A percentile compares a stretch with the other conserved stretches of the same genome.
Evolutionary conservation across 2,113 vertebrate genomes (phyloP).

Genomic region (Ailurus styani): DNA sequence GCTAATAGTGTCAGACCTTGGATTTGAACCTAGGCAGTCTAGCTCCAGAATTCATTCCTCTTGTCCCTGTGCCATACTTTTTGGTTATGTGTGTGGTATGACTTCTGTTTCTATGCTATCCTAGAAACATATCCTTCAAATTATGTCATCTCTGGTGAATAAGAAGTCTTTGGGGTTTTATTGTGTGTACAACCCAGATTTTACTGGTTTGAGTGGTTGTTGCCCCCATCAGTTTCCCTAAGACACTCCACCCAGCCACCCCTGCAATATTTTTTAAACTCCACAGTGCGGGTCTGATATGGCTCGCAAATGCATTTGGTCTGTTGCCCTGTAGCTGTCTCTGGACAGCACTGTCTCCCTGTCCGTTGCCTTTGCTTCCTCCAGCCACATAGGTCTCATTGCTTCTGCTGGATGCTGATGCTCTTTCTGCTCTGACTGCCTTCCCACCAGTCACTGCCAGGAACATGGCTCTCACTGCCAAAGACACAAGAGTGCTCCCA

Average conservation of each 20-base stretch:
- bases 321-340: background rate
- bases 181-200: background rate
- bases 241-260: background rate
- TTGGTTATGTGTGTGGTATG: background rate
- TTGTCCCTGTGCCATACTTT: background rate
- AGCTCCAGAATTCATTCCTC: background rate
- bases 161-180: background rate
- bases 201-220: background rate
- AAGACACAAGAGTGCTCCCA: background rate
- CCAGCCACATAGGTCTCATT: background rate
- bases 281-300: background rate
- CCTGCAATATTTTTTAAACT: background rate
- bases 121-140: background rate
- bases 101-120: background rate
- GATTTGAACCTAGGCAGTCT: background rate
- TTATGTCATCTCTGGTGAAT: background rate
- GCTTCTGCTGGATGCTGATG: background rate
- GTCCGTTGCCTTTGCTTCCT: background rate
- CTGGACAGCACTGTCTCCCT: background rate
- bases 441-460: background rate
- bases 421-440: background rate
- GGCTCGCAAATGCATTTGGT: background rate
- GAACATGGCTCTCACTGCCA: no score
- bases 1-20: background rate
- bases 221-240: background rate